Evolutionary conservation across 2,113 vertebrate genomes (phyloP).

Genomic region (Otocyon megalotis): DNA sequence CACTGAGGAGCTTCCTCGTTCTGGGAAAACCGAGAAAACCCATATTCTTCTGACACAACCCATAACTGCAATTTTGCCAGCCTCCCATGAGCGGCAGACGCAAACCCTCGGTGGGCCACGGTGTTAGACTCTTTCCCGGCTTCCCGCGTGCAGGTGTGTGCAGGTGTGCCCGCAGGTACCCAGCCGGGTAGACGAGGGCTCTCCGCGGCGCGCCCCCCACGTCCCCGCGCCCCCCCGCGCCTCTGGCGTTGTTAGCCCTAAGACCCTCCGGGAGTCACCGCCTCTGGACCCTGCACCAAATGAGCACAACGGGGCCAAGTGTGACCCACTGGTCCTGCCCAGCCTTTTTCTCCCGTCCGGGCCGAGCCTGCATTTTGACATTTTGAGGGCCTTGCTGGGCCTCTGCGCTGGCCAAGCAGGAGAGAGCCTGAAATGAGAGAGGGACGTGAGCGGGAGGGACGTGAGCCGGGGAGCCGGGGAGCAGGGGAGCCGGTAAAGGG

Average conservation of each 20-base stretch:
- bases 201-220: rapidly evolving
- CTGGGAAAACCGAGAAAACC: conserved; percentile 59
- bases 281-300: not conserved
- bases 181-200: not conserved
- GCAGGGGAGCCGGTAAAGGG: not conserved
- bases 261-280: not conserved
- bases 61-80: not conserved
- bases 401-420: not conserved
- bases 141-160: not conserved
- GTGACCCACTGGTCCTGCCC: not conserved
- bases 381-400: conserved; percentile 12
- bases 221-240: not conserved
- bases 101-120: not conserved
- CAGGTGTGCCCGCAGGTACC: not conserved
- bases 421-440: conserved; percentile 30
- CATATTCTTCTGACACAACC: not conserved
- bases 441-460: not conserved
- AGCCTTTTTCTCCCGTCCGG: not conserved
- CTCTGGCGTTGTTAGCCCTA: not conserved
- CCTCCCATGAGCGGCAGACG: not conserved
- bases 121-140: not conserved
- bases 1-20: conserved; percentile 62
- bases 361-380: not conserved
- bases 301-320: not conserved
- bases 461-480: too few relatives aligned